Conservation (phyloP, 1,140 invertebrate genomes). For the Calliopsis andreniformis region DNA sequence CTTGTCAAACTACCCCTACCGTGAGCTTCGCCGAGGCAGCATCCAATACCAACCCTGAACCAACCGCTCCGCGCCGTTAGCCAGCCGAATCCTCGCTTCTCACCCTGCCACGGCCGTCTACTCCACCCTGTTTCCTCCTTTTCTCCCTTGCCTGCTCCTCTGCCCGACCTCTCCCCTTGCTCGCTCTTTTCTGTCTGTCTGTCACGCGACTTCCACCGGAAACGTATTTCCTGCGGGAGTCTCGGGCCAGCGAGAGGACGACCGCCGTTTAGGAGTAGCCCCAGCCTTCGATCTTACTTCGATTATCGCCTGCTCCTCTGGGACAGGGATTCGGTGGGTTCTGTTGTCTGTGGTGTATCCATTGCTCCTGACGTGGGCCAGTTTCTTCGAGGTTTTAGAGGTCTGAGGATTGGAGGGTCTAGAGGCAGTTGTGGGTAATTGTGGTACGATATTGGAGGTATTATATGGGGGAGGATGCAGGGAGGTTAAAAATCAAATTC, state of each 20-base stretch:
- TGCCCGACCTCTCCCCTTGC: slow-evolving; percentile 24
- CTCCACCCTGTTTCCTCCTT: slow-evolving; percentile 54
- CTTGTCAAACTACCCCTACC: slow-evolving; percentile 80
- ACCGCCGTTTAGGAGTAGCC: not conserved
- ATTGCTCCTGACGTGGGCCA: too few species aligned
- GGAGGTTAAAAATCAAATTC: too few species aligned
- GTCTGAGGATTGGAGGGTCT: too few species aligned
- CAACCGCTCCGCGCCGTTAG: slow-evolving; percentile 32
- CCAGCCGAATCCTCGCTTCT: slow-evolving; percentile 53
- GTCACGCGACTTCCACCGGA: slow-evolving; percentile 31
- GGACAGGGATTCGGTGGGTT: too few species aligned
- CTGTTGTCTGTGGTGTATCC: too few species aligned
- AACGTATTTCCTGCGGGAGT: slow-evolving; percentile 39
- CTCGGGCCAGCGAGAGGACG: not conserved
- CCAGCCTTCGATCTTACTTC: slow-evolving; percentile 1
- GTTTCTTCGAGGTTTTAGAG: too few species aligned
- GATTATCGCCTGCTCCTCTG: slow-evolving; percentile 17
- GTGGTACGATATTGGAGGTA: too few species aligned
- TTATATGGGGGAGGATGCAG: too few species aligned
- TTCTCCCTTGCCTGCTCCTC: slow-evolving; percentile 45
- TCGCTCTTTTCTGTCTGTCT: slow-evolving; percentile 42
- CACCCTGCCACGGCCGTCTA: slow-evolving; percentile 44
- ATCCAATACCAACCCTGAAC: slow-evolving; percentile 76
- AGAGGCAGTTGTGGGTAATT: too few species aligned
- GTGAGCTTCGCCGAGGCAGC: slow-evolving; percentile 53